Percentiles rank a stretch among this genome's conserved stretches.
phyloP scores from a whole-genome alignment of 2,888 invertebrate species.

The Torymus tubicola region DNA sequence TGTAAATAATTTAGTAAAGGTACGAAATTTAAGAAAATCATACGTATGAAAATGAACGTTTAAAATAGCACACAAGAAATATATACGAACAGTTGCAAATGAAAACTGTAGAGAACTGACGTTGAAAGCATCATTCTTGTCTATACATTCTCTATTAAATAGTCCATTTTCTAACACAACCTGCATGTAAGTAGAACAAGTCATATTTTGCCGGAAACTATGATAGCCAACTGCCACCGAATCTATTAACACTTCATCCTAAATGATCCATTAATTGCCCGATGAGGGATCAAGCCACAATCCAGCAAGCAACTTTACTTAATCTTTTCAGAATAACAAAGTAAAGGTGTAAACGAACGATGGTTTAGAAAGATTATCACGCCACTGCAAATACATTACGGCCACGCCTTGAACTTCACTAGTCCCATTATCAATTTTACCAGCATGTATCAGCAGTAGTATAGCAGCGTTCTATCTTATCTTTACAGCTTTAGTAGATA shows the following conservation, averaged over 20 bases:
- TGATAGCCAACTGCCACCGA: no score
- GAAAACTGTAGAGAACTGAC: constrained; percentile 6
- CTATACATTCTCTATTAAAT: not conserved
- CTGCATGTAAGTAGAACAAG: not conserved
- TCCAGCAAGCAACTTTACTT: not conserved
- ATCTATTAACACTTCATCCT: no score
- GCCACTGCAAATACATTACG: constrained; percentile 15
- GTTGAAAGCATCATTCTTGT: constrained; percentile 1
- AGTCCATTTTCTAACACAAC: not conserved
- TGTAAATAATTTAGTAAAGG: no score
- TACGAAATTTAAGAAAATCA: not conserved
- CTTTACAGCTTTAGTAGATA: no score
- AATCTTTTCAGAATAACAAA: not conserved
- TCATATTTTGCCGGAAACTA: no score
- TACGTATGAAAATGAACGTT: not conserved
- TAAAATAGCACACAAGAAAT: not conserved
- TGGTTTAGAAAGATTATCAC: not conserved
- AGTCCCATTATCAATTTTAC: no score
- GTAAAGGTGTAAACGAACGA: not conserved
- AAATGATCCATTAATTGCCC: no score
- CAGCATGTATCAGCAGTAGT: no score
- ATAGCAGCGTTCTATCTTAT: no score
- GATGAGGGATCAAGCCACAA: not conserved
- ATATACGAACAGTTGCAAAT: constrained; percentile 1
- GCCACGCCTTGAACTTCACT: constrained; percentile 5